Evolutionary conservation across 2,113 vertebrate species (phyloP), one percentile per base, ranked within the genome.

Genomic region (Danio rerio): DNA sequence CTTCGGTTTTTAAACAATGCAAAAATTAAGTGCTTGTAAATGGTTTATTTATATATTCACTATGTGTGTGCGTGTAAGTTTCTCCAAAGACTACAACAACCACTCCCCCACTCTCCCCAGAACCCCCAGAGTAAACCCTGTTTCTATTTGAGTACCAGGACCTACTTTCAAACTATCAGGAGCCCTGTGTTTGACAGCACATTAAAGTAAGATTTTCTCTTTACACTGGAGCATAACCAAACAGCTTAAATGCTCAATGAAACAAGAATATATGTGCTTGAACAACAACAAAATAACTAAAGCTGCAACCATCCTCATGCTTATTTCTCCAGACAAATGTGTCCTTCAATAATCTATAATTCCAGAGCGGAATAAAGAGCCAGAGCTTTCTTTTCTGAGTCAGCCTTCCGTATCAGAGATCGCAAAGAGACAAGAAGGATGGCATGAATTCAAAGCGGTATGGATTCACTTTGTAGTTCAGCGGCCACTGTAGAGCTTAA

Each of bases 71-170:
- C 31, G 31, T 31, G 31, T 31, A 3, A 2, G 31, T 31, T 90
- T 92, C 90, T 93, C 92, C 87, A 92, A 91, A 84, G 88, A 87
- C 89, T 80, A 88, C 61, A 92, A 88, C 61, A 86, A 80, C 80
- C 86, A 89, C 45, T 84, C 71, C 83, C 70, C 84, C 42, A 31
- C 40, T 45, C 66, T 5, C n/a, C 52, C 18, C 12, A 85, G 89
- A 91, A 85, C 88, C 89, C 88, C 88, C 85, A 87, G 90, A 92
- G 89, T 71, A 88, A 58, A 13, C 42, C 50, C 85, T 88, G 83
- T 85, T 90, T 87, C 90, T 93, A 92, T 93, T 94, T 90, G 92
- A 78, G 91, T 91, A 75, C 87, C 84, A 82, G 91, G 91, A 91
- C 91, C n/a, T 86, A 93, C 86, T 89, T 94, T 91, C 90, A 50